Base-by-base conservation (phyloP, 2,113 vertebrate species). In the Furnarius figulus region DNA sequence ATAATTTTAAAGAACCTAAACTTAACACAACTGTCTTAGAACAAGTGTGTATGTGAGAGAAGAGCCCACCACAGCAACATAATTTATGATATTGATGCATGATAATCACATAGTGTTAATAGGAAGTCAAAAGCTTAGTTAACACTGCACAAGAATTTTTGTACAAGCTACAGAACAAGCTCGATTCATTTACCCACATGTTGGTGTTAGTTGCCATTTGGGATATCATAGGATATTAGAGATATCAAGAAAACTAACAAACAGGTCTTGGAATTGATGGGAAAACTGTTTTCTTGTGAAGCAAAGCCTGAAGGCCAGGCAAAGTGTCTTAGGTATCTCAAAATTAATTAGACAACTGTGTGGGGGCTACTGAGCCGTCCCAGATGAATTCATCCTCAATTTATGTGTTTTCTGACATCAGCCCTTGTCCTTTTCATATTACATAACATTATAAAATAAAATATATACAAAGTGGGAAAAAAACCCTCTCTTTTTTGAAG, bases 31-130 rank as follows among this genome's bases (percentile, higher is more conserved):
- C 27, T 52, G 4, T 44, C 27, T 52, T 66, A 21, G 13, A 24
- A 28, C 27, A 83, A 14, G 4, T 49, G 55, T 65, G 6, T 59
- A 28, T 12, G 30, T 24, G 15, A 78, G 27, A 14, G 12, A 73
- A 33, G 8, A 73, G 47, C 13, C 16, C 44, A 63, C 14, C 0
- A 2, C 0, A 27, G 18, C 27, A 35, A 17, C 44, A 31, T 47
- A 17, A 40, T 3, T n/a, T 31, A 16, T 7, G 6, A 14, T 20
- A 37, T 4, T 33, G 52, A 46, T 50, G 28, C 16, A 33, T 15
- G 35, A 30, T 30, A 37, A 7, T 62, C 20, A 23, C n/a, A 24
- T 0, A 50, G 18, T 37, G 22, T 10, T 80, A 56, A 35, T 3
- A 14, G 7, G 37, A 72, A 50, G 5, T 27, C 56, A 71, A 24